Conservation (phyloP, 2,888 invertebrate genomes). For the Amiota minor region DNA sequence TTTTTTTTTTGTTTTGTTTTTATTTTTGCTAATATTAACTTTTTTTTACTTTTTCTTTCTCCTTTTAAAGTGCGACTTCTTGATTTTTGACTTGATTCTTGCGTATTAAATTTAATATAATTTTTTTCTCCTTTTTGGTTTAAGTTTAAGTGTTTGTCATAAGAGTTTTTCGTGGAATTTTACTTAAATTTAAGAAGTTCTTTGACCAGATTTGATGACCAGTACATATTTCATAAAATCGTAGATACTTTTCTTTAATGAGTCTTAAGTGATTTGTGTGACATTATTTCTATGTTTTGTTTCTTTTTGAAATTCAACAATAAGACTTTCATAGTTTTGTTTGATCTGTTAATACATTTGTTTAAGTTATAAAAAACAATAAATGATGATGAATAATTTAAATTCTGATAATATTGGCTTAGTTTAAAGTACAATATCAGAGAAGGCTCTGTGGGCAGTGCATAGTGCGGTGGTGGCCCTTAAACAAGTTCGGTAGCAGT, state of each 20-base stretch:
- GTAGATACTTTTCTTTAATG: background rate
- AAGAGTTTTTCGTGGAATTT: slow-evolving; percentile 12
- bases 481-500: no score
- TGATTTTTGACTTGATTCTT: background rate
- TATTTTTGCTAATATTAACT: background rate
- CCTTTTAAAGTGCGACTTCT: slow-evolving; percentile 1
- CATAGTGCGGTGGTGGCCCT: no score
- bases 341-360: no score
- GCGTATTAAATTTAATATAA: background rate
- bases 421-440: no score
- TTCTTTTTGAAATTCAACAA: no score
- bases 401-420: no score
- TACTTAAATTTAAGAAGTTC: slow-evolving; percentile 19
- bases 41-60: background rate
- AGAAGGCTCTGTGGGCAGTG: no score
- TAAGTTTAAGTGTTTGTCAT: slow-evolving; percentile 5
- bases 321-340: no score
- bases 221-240: background rate
- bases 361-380: no score
- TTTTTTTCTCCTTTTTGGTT: background rate
- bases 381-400: no score
- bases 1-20: background rate
- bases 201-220: slow-evolving; percentile 27
- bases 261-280: background rate
- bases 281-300: background rate